A percentile compares a stretch with the other conserved stretches of the same genome.
phyloP scores from a whole-genome alignment of 2,113 vertebrate species.

The Trachemys scripta region DNA sequence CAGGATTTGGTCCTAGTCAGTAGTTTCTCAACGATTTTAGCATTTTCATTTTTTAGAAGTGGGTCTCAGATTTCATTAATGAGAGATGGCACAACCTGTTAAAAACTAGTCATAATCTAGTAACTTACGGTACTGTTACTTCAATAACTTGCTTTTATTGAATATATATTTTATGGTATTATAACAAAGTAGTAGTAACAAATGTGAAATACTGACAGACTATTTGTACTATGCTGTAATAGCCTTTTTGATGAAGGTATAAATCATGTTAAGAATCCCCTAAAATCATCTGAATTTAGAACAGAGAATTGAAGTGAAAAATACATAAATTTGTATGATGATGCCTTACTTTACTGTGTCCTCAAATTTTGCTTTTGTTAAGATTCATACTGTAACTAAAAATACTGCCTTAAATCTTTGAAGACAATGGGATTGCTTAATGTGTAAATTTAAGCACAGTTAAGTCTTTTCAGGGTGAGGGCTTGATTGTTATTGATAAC shows the following conservation, averaged over 20 bases:
- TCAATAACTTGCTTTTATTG: too few relatives aligned
- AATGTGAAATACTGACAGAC: background rate
- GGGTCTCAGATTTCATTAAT: fast-evolving
- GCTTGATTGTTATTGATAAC: background rate
- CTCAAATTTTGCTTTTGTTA: background rate
- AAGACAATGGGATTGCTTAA: background rate
- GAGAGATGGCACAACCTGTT: background rate
- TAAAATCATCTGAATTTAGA: background rate
- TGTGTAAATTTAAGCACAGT: background rate
- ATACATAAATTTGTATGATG: background rate
- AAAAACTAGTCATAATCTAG: background rate
- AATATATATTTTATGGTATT: background rate
- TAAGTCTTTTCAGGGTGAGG: background rate
- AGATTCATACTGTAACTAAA: background rate
- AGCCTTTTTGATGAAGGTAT: background rate
- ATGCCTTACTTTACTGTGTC: too few relatives aligned
- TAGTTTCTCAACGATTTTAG: background rate
- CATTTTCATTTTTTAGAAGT: background rate
- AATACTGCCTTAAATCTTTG: background rate
- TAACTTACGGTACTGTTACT: background rate
- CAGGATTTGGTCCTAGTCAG: background rate
- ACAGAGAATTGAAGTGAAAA: background rate
- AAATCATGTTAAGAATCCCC: background rate
- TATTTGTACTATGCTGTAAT: background rate
- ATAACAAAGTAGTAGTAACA: background rate